phyloP scores from a whole-genome alignment of 2,888 invertebrate species.

The Gymnosoma rotundatum region DNA sequence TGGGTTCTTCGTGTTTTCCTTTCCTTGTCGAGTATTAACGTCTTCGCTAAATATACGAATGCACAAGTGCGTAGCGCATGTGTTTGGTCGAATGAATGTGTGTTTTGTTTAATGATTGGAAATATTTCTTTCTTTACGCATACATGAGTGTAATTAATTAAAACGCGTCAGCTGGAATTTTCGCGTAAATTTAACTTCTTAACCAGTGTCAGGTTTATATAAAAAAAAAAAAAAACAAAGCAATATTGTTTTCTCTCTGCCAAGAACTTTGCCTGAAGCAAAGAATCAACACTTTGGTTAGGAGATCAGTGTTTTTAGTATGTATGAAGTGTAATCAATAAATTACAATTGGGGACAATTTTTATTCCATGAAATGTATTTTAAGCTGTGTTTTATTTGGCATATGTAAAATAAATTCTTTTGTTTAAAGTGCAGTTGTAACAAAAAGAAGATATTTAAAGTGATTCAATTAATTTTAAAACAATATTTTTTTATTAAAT shows the following conservation, averaged over 20 bases:
- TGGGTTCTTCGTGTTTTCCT: constrained; percentile 19
- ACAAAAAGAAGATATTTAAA: neutral
- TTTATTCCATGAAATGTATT: constrained; percentile 30
- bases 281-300: constrained; percentile 14
- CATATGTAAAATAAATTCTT: constrained; percentile 3
- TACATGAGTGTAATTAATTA: constrained; percentile 78
- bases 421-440: constrained; percentile 11
- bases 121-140: constrained; percentile 67
- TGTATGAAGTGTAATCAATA: constrained; percentile 49
- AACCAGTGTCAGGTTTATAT: constrained; percentile 54
- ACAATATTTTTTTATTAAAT: neutral
- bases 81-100: neutral
- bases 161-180: constrained; percentile 78
- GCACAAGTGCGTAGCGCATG: constrained; percentile 8
- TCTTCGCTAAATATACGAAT: constrained; percentile 16
- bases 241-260: neutral
- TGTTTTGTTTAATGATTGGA: constrained; percentile 63
- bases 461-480: constrained; percentile 13
- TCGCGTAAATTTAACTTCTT: constrained; percentile 69
- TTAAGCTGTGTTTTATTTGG: constrained; percentile 7
- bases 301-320: constrained; percentile 28
- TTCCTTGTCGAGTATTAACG: neutral
- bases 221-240: neutral
- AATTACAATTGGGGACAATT: constrained; percentile 41
- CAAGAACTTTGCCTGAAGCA: neutral